Evolutionary conservation across 2,797 vertebrate species (phyloP), one percentile per base, ranked within the genome.

Genomic region (Lacerta bilineata): DNA sequence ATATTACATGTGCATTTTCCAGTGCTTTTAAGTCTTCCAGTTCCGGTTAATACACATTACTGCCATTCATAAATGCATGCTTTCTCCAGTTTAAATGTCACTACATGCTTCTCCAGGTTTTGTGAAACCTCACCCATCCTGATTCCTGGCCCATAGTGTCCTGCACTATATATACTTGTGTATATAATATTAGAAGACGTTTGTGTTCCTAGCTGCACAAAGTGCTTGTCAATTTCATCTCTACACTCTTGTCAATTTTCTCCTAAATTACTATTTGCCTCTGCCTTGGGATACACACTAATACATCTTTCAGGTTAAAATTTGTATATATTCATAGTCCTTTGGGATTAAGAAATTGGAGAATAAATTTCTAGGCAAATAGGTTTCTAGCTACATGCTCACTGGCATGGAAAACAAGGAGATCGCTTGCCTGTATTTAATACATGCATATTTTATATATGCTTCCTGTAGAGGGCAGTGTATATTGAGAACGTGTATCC

Each of bases 401-500:
- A 59, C 9, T 36, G 66, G 3, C 10, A 59, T 80, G 64, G 59
- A 82, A 20, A n/a, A 69, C 43, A 80, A 20, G 39, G 74, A 55
- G 25, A 39, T 41, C 7, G 36, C n/a, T 86, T 71, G 29, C 9
- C 29, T 59, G 23, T 36, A 74, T 50, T 59, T 20, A 72, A 33
- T 71, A n/a, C n/a, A 17, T 29, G 36, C 36, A 72, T 74, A 74
- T 74, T 74, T 36, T 4, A 36, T 59, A 81, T 43, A n/a, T 61
- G 43, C 64, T 50, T 59, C 68, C 29, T 59, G 80, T 87, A 87
- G 85, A 55, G 79, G 78, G 85, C 78, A 80, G 50, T 86, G 64
- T 71, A 33, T 71, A 69, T 80, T 76, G 27, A 68, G 27, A 6
- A 36, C 36, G 17, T 39, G 36, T 39, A 72, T 61, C 36, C 20